These are phyloP conservation scores for Campaea margaritaria DNA, from an alignment of 2,888 invertebrate species.

Conservation along the genomic window DNA sequence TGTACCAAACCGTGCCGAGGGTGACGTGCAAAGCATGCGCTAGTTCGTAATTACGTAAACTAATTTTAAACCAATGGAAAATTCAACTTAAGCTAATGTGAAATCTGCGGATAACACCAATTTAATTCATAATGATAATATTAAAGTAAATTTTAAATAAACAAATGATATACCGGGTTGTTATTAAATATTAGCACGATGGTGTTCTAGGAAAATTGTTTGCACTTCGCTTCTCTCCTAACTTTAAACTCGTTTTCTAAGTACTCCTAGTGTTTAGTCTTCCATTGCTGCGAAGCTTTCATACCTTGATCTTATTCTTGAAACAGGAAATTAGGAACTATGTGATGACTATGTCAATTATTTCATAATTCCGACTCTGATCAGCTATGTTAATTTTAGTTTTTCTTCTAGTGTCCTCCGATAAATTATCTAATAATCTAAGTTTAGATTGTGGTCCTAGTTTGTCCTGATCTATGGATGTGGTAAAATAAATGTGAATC, in stretches of 20 bases:
- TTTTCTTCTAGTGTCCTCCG: constrained; percentile 57
- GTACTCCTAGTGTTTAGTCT: constrained; percentile 73
- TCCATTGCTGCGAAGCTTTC: constrained; percentile 79
- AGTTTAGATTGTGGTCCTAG: constrained; percentile 73
- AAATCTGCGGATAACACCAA: constrained; percentile 78
- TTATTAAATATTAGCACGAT: constrained; percentile 68
- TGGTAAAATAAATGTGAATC: constrained; percentile 80
- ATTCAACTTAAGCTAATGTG: constrained; percentile 27
- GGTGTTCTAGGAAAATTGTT: constrained; percentile 64
- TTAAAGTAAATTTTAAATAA: constrained; percentile 67
- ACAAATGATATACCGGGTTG: constrained; percentile 64
- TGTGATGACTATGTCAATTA: constrained; percentile 85
- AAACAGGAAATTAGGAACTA: constrained; percentile 79
- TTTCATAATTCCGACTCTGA: constrained; percentile 75
- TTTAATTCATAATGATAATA: constrained; percentile 62
- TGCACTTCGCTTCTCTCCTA: constrained; percentile 69
- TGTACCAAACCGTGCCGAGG: constrained; percentile 25
- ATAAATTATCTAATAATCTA: constrained; percentile 58
- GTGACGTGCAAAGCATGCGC: constrained; percentile 29
- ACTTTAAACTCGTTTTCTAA: constrained; percentile 53
- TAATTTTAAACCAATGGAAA: constrained; percentile 31
- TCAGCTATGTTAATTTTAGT: constrained; percentile 58
- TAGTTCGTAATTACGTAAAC: constrained; percentile 41
- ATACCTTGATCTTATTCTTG: constrained; percentile 68
- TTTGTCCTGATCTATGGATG: constrained; percentile 76